Evolutionary conservation across 2,888 invertebrate genomes (phyloP), one percentile per base, ranked within the genome.

Genomic region (Pteria penguin): DNA sequence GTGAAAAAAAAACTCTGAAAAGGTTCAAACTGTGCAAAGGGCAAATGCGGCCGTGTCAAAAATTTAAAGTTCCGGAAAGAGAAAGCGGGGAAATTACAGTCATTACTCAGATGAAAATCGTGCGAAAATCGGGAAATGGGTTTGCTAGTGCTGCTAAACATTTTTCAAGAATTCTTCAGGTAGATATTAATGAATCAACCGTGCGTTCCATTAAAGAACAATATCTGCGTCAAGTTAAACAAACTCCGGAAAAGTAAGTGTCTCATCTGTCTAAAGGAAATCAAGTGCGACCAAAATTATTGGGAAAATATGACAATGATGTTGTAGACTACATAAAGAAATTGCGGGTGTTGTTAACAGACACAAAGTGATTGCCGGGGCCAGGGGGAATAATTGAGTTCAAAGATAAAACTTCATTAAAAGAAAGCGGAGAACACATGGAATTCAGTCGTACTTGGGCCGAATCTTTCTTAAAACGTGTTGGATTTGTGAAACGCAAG

Each of bases 311-410:
- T 57, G 65, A 65, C 27, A 14, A 18, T 4, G 57, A 72, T 18
- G 72, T 72, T 8, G 8, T 33, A 18, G 54, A 72, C 22, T 57
- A 72, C n/a, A 58, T 57, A 1, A n/a, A 57, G 4, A 65, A 65
- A 36, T 54, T 72, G 11, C n/a, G 4, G 31, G 65, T n/a, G 63
- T 72, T 4, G 72, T 72, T 2, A 72, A 57, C 24, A 63, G 58
- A 36, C 36, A 63, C 1, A 57, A 65, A 29, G 5, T 65, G 2
- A 65, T 65, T 22, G 66, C 55, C n/a, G 26, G 54, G n/a, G 66
- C 66, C 11, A 55, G 26, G 8, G 66, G 62, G 22, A 63, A n/a
- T n/a, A n/a, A 26, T n/a, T n/a, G n/a, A n/a, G n/a, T n/a, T n/a
- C n/a, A n/a, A n/a, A n/a, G n/a, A n/a, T n/a, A n/a, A n/a, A n/a